Conservation (phyloP, 2,797 vertebrate species). For the Tenualosa ilisha region DNA sequence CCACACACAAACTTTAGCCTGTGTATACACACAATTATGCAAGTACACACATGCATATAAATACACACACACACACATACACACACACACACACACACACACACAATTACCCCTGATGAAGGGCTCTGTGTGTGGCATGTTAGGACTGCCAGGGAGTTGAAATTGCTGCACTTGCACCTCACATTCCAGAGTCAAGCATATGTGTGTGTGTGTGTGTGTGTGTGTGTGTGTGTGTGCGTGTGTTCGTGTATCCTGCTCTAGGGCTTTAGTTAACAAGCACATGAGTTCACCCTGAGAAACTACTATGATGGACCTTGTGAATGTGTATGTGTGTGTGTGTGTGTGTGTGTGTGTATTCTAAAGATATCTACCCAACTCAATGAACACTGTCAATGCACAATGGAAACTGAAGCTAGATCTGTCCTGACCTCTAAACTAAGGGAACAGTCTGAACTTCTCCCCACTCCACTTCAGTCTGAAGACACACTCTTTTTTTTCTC, state of each 20-base stretch:
- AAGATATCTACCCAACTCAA: neutral
- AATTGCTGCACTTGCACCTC: constrained; percentile 22
- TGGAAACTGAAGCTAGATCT: neutral
- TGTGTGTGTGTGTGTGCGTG: neutral
- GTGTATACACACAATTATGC: neutral
- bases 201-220: neutral
- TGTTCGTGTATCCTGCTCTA: neutral
- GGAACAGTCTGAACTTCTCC: neutral
- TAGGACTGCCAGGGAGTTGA: neutral
- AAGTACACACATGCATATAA: neutral
- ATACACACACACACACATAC: constrained; percentile 4
- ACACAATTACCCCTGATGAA: constrained; percentile 47
- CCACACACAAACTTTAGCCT: neutral
- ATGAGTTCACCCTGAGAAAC: neutral
- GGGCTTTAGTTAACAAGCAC: constrained; percentile 1
- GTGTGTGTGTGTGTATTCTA: neutral
- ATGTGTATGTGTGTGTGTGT: neutral
- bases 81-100: constrained; percentile 20
- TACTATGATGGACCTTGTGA: neutral
- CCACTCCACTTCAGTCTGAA: neutral
- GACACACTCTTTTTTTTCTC: neutral
- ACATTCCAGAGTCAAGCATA: neutral
- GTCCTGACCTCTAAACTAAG: neutral
- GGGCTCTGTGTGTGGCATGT: constrained; percentile 23
- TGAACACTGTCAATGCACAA: neutral